These are phyloP conservation scores for Rafetus swinhoei DNA, from an alignment of 2,113 vertebrate genomes.

Conservation along the genomic window DNA sequence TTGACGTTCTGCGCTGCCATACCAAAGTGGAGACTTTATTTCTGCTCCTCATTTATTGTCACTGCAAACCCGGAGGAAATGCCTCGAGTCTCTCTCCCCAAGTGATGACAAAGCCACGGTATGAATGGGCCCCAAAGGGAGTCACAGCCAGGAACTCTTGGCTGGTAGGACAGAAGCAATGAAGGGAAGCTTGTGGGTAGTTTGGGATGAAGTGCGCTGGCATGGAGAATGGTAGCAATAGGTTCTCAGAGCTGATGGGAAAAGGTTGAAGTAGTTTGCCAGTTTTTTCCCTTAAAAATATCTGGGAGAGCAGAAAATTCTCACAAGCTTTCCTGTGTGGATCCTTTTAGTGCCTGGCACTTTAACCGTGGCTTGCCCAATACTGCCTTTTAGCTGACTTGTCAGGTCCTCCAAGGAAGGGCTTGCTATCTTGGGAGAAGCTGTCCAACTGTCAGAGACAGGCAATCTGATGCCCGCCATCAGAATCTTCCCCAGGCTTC, in stretches of 20 bases:
- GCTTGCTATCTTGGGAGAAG: not conserved
- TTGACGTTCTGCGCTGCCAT: not conserved
- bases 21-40: not conserved
- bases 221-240: not conserved
- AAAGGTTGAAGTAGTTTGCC: not conserved
- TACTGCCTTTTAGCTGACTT: not conserved
- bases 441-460: not conserved
- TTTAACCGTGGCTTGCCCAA: not conserved
- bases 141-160: not conserved
- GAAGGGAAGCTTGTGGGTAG: not conserved
- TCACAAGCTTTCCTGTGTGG: not conserved
- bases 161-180: not conserved
- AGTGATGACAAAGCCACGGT: not conserved
- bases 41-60: not conserved
- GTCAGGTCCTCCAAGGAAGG: not conserved
- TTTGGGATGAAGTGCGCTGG: not conserved
- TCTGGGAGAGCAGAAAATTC: not conserved
- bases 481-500: not conserved
- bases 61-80: not conserved
- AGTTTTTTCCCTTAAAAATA: not conserved
- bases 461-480: not conserved
- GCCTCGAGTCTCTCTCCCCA: not conserved
- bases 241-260: not conserved
- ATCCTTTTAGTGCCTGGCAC: not conserved
- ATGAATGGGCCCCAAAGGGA: not conserved